Evolutionary conservation across 2,113 vertebrate species (phyloP), one percentile per base, ranked within the genome.

Genomic region (Heteronetta atricapilla): DNA sequence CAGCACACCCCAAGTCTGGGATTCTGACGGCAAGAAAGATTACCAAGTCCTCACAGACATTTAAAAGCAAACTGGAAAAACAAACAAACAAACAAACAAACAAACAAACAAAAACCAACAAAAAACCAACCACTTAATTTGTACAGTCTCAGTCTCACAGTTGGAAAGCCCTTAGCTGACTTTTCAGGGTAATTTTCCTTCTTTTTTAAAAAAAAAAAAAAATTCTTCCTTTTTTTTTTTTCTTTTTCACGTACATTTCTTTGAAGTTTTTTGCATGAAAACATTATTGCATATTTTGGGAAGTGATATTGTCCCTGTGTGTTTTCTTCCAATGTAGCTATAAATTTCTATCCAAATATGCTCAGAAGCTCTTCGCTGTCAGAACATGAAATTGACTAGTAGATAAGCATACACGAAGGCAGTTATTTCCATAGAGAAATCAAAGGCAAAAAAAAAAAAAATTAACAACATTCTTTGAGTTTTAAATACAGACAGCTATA

Each of bases 231-330:
- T 33, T 42, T 40, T 26, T 36, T 36, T 25, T 66, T 64, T 66
- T 82, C 48, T 38, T 59, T 92, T 93, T 76, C 10, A 80, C 86
- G 76, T 83, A 64, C 10, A 1, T 53, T 77, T 86, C 96, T 97
- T 97, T 97, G 94, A 97, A 96, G 89, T 96, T 69, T 88, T 96
- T 91, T 77, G n/a, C 76, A 87, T 95, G 56, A 93, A 96, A 94
- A 20, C 76, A 28, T 66, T 93, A 84, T 17, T 80, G 82, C 76
- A 52, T 94, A 88, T 72, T 97, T 96, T 89, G 69, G 68, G 69
- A 92, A 92, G 33, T 82, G 66, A 94, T 97, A 91, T 86, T 96
- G 93, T 96, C 86, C 86, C 67, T 73, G 62, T 82, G 86, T 93
- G 68, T 86, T 94, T 94, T 96, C 56, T 92, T 93, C 38, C 73